Conservation (phyloP, 2,888 invertebrate species). For the Plusia festucae region DNA sequence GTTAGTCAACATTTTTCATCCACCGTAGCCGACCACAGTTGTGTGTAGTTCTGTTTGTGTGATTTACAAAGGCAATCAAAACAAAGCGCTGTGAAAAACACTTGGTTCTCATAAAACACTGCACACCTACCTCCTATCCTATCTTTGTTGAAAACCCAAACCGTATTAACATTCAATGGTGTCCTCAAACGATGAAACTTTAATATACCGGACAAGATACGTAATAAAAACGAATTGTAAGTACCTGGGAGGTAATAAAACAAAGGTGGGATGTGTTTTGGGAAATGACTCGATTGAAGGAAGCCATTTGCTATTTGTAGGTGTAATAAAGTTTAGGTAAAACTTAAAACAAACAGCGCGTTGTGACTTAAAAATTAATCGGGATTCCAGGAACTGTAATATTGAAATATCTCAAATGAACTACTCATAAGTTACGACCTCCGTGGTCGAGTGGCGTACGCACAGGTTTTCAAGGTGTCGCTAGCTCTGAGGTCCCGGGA, state of each 20-base stretch:
- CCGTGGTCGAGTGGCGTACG: too few species aligned
- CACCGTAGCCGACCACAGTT: slow-evolving; percentile 40
- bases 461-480: too few species aligned
- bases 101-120: slow-evolving; percentile 48
- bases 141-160: slow-evolving; percentile 28
- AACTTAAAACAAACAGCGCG: slow-evolving; percentile 4
- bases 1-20: slow-evolving; percentile 52
- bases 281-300: slow-evolving; percentile 28
- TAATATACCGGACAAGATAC: slow-evolving; percentile 39
- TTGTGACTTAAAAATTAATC: slow-evolving; percentile 23
- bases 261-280: slow-evolving; percentile 32
- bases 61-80: slow-evolving; percentile 55
- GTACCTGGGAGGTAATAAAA: slow-evolving; percentile 41
- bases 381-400: background rate
- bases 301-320: slow-evolving; percentile 13
- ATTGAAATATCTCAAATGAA: background rate
- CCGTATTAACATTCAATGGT: slow-evolving; percentile 57
- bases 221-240: slow-evolving; percentile 46
- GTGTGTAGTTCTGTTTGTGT: slow-evolving; percentile 34
- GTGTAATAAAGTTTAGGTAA: background rate
- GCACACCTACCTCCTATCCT: slow-evolving; percentile 20
- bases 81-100: slow-evolving; percentile 38
- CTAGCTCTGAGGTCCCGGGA: too few species aligned
- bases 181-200: slow-evolving; percentile 49
- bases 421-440: too few species aligned